phyloP scores from a whole-genome alignment of 2,113 vertebrate genomes.

The Gavia stellata region DNA sequence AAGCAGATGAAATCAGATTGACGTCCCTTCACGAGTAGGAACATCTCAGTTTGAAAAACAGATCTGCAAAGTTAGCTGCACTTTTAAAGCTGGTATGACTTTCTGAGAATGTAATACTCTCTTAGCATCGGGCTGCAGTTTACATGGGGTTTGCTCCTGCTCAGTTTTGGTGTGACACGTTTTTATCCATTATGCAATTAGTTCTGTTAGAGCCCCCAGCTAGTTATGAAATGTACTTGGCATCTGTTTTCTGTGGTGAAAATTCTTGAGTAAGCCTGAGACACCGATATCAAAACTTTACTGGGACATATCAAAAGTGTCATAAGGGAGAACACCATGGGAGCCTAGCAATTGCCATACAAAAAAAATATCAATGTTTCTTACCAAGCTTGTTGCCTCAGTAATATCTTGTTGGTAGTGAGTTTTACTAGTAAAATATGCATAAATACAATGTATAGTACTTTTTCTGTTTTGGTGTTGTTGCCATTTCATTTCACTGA shows the following conservation, averaged over 20 bases:
- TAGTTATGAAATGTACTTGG: neutral
- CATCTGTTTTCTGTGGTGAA: neutral
- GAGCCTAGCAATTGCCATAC: neutral
- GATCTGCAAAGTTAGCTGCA: neutral
- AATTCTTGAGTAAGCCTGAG: neutral
- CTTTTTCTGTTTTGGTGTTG: conserved; percentile 28
- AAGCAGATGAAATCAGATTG: neutral
- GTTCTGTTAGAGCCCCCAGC: neutral
- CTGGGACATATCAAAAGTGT: conserved; percentile 45
- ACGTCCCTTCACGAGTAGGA: neutral
- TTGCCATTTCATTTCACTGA: conserved; percentile 54
- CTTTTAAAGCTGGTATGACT: neutral
- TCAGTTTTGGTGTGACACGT: neutral
- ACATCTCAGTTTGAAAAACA: neutral
- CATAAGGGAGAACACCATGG: neutral
- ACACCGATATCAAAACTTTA: neutral
- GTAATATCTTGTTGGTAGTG: conserved; percentile 44
- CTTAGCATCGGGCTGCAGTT: neutral
- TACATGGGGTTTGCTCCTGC: neutral
- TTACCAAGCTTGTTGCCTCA: conserved; percentile 41
- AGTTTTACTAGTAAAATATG: conserved; percentile 52
- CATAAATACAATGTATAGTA: conserved; percentile 28
- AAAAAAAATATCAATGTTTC: neutral
- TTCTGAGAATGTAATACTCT: neutral
- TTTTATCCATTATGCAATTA: neutral